A percentile compares a stretch with the other conserved stretches of the same genome.
Conservation (phyloP, 2,113 vertebrate genomes). For the Onychorhynchus coronatus region DNA sequence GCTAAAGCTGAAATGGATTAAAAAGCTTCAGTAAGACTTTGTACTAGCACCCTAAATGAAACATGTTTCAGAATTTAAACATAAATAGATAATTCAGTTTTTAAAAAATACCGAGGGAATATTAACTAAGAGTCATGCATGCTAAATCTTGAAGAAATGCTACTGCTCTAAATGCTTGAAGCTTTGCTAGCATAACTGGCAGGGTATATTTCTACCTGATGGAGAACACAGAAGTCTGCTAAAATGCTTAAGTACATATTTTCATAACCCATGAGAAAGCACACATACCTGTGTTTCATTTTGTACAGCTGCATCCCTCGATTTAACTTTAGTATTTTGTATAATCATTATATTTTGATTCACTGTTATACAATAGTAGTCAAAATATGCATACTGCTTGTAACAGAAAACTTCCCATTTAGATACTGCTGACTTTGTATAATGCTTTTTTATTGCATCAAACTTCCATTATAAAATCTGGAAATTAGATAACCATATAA, state of each 20-base stretch:
- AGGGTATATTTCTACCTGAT: neutral
- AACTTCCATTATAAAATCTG: neutral
- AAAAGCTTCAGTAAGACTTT: neutral
- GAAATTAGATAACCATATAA: neutral
- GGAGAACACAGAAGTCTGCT: neutral
- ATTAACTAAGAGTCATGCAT: neutral
- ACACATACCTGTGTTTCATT: neutral
- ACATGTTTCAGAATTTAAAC: neutral
- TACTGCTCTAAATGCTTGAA: neutral
- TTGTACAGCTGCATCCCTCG: neutral
- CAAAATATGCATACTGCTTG: neutral
- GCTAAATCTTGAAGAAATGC: neutral
- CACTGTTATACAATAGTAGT: neutral
- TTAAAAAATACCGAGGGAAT: neutral
- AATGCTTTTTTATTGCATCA: neutral
- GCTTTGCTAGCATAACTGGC: neutral
- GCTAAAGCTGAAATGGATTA: neutral
- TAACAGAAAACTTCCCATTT: neutral
- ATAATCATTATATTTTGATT: neutral
- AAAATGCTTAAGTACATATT: neutral
- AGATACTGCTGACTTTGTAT: neutral
- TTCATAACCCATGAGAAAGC: neutral
- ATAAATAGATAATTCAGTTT: neutral
- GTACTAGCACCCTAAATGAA: neutral
- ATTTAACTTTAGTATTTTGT: neutral